Conservation (phyloP, 1,140 invertebrate species). For the Carposina sasakii region DNA sequence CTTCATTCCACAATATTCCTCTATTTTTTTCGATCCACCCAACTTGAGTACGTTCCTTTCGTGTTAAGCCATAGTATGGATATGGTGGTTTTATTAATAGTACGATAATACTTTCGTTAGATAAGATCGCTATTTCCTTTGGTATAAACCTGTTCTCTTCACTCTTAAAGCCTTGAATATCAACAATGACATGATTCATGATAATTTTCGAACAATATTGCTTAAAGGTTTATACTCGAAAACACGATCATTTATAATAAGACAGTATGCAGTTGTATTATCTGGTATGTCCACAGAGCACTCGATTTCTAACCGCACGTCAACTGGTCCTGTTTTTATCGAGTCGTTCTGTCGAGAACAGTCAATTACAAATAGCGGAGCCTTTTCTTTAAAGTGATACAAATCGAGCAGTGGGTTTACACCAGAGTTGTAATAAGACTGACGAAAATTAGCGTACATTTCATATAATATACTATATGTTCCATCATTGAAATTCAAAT, state of each 20-base stretch:
- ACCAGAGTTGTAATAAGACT: slow-evolving; percentile 13
- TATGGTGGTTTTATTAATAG: too few relatives aligned
- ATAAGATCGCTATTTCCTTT: too few relatives aligned
- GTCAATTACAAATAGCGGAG: slow-evolving; percentile 13
- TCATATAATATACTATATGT: slow-evolving; percentile 18
- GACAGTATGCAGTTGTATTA: slow-evolving; percentile 26
- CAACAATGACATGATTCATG: too few relatives aligned
- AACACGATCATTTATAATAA: slow-evolving; percentile 26
- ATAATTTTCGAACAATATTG: slow-evolving; percentile 21
- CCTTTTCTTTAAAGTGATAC: slow-evolving; percentile 7
- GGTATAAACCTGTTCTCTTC: too few relatives aligned
- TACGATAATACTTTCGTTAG: too few relatives aligned
- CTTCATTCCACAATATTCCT: too few relatives aligned
- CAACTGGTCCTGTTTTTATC: slow-evolving; percentile 20
- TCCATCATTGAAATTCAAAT: slow-evolving; percentile 13
- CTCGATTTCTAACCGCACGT: slow-evolving; percentile 23
- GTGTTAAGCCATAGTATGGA: too few relatives aligned
- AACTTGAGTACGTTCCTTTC: too few relatives aligned
- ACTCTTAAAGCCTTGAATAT: too few relatives aligned
- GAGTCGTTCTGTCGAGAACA: slow-evolving; percentile 16
- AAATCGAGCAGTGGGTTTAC: slow-evolving; percentile 7
- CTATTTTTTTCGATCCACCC: too few relatives aligned
- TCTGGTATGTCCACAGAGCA: slow-evolving; percentile 17
- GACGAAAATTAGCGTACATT: slow-evolving; percentile 16
- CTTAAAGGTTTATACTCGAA: slow-evolving; percentile 26